These are phyloP conservation scores for Hyperoplus lanceolatus DNA, from an alignment of 2,797 vertebrate species.

Conservation along the genomic window DNA sequence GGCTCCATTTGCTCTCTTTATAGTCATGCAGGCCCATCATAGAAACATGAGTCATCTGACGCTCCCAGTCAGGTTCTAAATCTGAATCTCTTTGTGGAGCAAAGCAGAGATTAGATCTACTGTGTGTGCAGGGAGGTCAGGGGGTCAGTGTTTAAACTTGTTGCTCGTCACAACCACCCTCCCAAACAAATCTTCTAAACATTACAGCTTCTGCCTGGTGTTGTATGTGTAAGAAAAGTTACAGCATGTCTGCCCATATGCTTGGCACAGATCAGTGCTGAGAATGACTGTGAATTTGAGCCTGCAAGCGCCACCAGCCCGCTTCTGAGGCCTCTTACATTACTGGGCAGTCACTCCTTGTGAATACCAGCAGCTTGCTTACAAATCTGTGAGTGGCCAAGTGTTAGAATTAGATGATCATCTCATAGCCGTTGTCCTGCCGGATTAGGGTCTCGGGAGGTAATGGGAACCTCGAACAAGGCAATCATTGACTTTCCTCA, in stretches of 20 bases:
- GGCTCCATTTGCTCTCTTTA: constrained; percentile 81
- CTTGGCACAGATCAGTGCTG: constrained; percentile 58
- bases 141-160: constrained; percentile 60
- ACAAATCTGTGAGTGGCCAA: constrained; percentile 50
- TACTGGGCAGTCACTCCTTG: constrained; percentile 62
- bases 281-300: constrained; percentile 76
- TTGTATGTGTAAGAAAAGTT: constrained; percentile 41
- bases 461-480: constrained; percentile 34
- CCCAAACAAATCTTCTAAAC: constrained; percentile 48
- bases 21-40: constrained; percentile 80
- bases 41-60: constrained; percentile 85
- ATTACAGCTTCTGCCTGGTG: constrained; percentile 27
- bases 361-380: constrained; percentile 64
- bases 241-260: constrained; percentile 31
- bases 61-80: constrained; percentile 78
- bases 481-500: constrained; percentile 20
- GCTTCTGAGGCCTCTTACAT: constrained; percentile 64
- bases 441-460: constrained; percentile 54
- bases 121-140: constrained; percentile 51
- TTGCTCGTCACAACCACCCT: constrained; percentile 35
- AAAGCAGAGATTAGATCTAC: constrained; percentile 70
- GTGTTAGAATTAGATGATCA: constrained; percentile 55
- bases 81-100: constrained; percentile 76
- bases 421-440: constrained; percentile 38
- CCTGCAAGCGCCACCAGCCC: constrained; percentile 60